Conservation (phyloP, 2,113 vertebrate species). For the Python bivittatus region DNA sequence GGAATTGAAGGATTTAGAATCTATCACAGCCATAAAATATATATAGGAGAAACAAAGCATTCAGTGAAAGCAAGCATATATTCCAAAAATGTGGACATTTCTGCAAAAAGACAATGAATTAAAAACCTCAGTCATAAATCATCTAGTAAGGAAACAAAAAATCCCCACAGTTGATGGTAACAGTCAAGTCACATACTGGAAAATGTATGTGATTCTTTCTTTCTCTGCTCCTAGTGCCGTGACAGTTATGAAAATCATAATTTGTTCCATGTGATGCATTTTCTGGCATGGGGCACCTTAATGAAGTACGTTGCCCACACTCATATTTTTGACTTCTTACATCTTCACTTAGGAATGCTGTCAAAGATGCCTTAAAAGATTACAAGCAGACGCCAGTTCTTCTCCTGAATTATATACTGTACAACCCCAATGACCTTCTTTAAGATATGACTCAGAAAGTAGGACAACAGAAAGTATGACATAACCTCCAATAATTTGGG, state of each 20-base stretch:
- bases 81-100: background rate
- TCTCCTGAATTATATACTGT: slow-evolving; percentile 40
- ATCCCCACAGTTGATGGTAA: background rate
- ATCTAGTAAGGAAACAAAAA: background rate
- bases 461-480: background rate
- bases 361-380: slow-evolving; percentile 49
- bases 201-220: background rate
- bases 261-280: slow-evolving; percentile 37
- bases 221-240: slow-evolving; percentile 25
- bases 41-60: background rate
- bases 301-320: slow-evolving; percentile 16
- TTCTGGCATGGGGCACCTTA: slow-evolving; percentile 28
- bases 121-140: slow-evolving; percentile 19
- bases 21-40: background rate
- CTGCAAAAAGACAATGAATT: background rate
- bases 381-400: slow-evolving; percentile 14
- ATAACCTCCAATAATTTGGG: background rate
- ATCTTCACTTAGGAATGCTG: slow-evolving; percentile 47
- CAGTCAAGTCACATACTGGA: slow-evolving; percentile 12
- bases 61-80: background rate
- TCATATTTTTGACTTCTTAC: slow-evolving; percentile 45
- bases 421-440: background rate
- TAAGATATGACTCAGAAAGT: slow-evolving; percentile 41
- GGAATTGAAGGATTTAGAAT: background rate
- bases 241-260: slow-evolving; percentile 14